A percentile compares a stretch with the other conserved stretches of the same genome.
phyloP scores from a whole-genome alignment of 2,113 vertebrate genomes.

The Nothoprocta perdicaria region DNA sequence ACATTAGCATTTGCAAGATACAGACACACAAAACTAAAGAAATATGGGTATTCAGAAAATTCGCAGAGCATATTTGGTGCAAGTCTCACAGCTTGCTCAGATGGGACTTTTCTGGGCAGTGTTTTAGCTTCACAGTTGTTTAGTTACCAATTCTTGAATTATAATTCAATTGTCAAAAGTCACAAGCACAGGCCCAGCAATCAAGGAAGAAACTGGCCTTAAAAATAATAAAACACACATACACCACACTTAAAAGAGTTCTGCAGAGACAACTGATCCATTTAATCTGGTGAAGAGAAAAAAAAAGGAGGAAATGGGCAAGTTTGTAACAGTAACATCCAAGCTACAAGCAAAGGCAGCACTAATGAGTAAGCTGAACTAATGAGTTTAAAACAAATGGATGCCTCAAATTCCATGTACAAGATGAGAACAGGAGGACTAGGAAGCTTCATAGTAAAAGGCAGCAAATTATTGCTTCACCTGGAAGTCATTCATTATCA shows the following conservation, averaged over 20 bases:
- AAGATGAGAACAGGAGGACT: not conserved
- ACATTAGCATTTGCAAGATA: not conserved
- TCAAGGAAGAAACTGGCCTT: not conserved
- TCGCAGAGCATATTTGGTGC: not conserved
- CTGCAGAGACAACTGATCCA: not conserved
- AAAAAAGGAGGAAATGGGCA: not conserved
- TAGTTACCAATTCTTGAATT: not conserved
- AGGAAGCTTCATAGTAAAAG: not conserved
- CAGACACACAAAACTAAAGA: not conserved
- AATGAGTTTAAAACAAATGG: not conserved
- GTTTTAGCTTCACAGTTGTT: not conserved
- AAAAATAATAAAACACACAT: not conserved
- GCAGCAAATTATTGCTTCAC: not conserved
- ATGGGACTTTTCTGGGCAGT: not conserved
- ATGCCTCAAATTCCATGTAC: not conserved
- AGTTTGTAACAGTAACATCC: not conserved
- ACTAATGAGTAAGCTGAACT: not conserved
- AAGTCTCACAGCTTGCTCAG: accelerated
- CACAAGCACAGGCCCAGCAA: not conserved
- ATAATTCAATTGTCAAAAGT: not conserved
- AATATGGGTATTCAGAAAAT: not conserved
- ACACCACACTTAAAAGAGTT: not conserved
- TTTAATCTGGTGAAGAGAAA: not conserved
- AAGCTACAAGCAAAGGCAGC: not conserved
- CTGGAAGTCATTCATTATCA: not conserved